phyloP scores from a whole-genome alignment of 2,113 vertebrate genomes.

The Salvelinus alpinus region DNA sequence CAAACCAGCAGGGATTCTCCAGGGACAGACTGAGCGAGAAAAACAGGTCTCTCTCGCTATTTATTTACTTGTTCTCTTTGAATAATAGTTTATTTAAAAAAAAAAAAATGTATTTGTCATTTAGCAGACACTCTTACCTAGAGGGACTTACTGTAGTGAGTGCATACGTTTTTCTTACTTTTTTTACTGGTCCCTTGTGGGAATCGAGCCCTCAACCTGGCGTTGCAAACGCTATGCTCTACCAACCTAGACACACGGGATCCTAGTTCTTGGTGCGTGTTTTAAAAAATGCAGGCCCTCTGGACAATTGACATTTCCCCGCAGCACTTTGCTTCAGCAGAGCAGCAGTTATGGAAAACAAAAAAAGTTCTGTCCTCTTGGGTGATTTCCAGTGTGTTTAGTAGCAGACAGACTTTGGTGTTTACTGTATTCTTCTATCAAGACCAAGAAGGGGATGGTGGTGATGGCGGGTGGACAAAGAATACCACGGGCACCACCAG shows the following conservation, averaged over 20 bases:
- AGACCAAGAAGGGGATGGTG: slow-evolving; percentile 14
- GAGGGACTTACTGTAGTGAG: no score
- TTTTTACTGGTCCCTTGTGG: no score
- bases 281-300: background rate
- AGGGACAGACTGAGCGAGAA: slow-evolving; percentile 8
- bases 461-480: slow-evolving; percentile 37
- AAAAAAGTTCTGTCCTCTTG: slow-evolving; percentile 43
- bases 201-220: no score
- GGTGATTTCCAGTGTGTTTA: slow-evolving; percentile 41
- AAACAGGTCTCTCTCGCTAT: slow-evolving; percentile 17
- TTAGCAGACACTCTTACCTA: no score
- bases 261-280: slow-evolving; percentile 1
- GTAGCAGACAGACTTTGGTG: background rate
- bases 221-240: no score
- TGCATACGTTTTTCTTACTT: no score
- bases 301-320: slow-evolving; percentile 28
- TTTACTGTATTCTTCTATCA: slow-evolving; percentile 26
- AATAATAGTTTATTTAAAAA: slow-evolving; percentile 9
- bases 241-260: no score
- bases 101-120: no score
- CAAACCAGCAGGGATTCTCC: slow-evolving; percentile 34
- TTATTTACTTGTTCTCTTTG: slow-evolving; percentile 33
- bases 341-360: slow-evolving; percentile 43
- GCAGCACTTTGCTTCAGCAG: background rate
- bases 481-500: slow-evolving; percentile 33